These are phyloP conservation scores for Saxidomus purpurata DNA, from an alignment of 1,140 invertebrate genomes.

Conservation along the genomic window DNA sequence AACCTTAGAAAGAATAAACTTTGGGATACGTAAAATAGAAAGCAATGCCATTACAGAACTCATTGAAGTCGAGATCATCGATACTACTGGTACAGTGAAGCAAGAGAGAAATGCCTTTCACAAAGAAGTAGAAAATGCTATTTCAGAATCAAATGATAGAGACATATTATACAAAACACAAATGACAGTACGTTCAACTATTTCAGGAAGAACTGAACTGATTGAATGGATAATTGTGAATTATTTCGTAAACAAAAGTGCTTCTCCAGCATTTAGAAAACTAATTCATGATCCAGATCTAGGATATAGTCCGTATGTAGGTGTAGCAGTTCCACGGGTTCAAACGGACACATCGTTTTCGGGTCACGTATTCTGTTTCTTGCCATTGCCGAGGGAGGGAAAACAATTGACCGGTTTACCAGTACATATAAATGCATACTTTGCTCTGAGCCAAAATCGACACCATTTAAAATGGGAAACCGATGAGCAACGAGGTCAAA, in stretches of 20 bases:
- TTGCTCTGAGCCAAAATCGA: constrained; percentile 77
- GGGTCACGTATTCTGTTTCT: constrained; percentile 78
- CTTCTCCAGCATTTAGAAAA: constrained; percentile 41
- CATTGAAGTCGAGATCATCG: background rate
- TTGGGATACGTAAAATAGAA: background rate
- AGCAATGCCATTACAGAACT: background rate
- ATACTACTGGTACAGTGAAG: background rate
- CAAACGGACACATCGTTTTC: background rate
- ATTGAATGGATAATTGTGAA: constrained; percentile 45
- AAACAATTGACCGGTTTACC: constrained; percentile 75
- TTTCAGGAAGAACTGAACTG: background rate
- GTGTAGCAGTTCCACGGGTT: constrained; percentile 20
- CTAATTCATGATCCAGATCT: constrained; percentile 17
- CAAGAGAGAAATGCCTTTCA: background rate
- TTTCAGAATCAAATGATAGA: background rate
- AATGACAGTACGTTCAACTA: background rate
- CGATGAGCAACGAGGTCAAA: constrained; percentile 43
- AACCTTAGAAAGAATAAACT: background rate
- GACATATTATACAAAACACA: background rate
- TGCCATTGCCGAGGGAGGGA: constrained; percentile 77
- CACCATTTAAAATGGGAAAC: constrained; percentile 78
- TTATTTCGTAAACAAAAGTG: constrained; percentile 28
- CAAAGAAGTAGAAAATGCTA: background rate
- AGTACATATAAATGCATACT: constrained; percentile 79
- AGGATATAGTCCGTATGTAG: constrained; percentile 53